phyloP scores from a whole-genome alignment of 2,797 vertebrate genomes.

The Myiotriccus ornatus region DNA sequence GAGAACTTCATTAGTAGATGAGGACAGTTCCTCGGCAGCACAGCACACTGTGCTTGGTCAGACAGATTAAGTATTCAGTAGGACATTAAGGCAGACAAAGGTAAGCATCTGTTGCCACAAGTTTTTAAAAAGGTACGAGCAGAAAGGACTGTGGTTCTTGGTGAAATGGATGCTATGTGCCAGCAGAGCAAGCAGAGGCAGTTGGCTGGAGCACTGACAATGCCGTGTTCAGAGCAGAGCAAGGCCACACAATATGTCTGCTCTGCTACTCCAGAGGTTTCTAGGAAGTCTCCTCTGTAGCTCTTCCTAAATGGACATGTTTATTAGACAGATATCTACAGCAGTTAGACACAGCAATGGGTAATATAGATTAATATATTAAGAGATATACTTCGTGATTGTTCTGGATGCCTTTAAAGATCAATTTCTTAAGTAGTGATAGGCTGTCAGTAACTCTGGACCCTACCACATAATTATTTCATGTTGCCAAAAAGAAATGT shows the following conservation, averaged over 20 bases:
- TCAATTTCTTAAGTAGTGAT: neutral
- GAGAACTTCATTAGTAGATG: neutral
- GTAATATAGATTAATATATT: neutral
- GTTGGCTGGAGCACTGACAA: accelerated
- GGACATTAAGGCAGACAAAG: neutral
- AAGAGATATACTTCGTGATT: neutral
- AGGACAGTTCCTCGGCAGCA: neutral
- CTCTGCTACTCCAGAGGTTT: neutral
- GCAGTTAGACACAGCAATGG: neutral
- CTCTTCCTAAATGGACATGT: neutral
- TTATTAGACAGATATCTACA: neutral
- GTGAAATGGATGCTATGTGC: neutral
- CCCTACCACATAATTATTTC: neutral
- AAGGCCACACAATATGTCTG: accelerated
- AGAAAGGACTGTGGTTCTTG: neutral
- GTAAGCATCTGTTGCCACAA: neutral
- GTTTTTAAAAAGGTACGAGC: neutral
- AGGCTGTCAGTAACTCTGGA: neutral
- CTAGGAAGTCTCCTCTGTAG: neutral
- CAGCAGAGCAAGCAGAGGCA: accelerated
- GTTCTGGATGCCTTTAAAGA: neutral
- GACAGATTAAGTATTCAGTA: neutral
- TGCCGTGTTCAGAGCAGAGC: neutral
- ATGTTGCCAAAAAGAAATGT: neutral
- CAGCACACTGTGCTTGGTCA: neutral